phyloP scores from a whole-genome alignment of 2,113 vertebrate species.

The Vidua chalybeata region DNA sequence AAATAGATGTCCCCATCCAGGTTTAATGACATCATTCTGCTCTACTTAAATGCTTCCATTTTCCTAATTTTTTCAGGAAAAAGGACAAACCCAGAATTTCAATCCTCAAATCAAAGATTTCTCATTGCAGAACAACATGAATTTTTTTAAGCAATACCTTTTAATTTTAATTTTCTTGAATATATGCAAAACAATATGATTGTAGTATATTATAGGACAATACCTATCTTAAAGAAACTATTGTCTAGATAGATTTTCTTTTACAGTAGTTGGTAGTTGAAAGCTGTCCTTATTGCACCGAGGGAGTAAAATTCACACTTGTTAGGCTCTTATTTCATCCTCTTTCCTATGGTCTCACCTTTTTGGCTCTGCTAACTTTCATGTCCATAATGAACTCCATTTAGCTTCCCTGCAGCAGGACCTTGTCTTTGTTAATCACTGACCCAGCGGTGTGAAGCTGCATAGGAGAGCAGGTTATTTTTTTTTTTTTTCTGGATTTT shows the following conservation, averaged over 20 bases:
- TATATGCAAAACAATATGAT: not conserved
- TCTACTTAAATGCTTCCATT: not conserved
- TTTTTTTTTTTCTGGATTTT: conserved; percentile 37
- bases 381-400: conserved; percentile 72
- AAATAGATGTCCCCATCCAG: not conserved
- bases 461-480: conserved; percentile 12
- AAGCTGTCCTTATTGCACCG: conserved; percentile 23
- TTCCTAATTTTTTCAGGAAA: not conserved
- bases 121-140: not conserved
- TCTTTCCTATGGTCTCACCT: conserved; percentile 58
- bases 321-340: conserved; percentile 66
- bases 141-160: not conserved
- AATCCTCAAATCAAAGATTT: not conserved
- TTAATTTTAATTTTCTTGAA: not conserved
- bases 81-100: not conserved
- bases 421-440: conserved; percentile 72
- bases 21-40: not conserved
- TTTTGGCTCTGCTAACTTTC: conserved; percentile 58
- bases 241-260: not conserved
- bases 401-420: conserved; percentile 65
- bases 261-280: conserved; percentile 24
- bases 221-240: not conserved
- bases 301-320: conserved; percentile 69
- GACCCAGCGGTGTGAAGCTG: conserved; percentile 49
- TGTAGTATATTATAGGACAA: not conserved